Percentiles rank a stretch among this genome's conserved stretches.
Conservation (phyloP, 2,888 invertebrate species). For the Tholera decimalis region DNA sequence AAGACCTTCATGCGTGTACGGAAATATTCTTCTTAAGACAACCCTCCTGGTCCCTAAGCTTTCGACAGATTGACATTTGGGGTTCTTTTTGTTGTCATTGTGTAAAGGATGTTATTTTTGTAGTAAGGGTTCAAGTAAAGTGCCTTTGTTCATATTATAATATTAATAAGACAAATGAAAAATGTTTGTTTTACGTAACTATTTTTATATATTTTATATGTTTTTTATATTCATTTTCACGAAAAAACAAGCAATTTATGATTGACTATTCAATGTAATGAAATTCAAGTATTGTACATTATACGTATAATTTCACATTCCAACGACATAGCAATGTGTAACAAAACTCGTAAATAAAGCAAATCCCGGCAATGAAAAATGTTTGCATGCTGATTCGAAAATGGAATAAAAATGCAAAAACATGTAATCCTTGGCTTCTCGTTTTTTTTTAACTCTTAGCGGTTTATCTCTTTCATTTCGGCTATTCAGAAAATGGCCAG, state of each 20-base stretch:
- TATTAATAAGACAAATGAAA: neutral
- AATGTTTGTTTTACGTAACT: too few relatives aligned
- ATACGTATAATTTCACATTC: slow-evolving; percentile 4
- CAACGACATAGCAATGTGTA: slow-evolving; percentile 8
- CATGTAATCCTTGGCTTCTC: slow-evolving; percentile 46
- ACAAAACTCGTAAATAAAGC: slow-evolving; percentile 38
- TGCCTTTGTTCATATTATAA: neutral
- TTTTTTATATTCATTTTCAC: neutral
- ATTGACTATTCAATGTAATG: neutral
- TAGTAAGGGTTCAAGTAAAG: neutral
- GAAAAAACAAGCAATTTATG: neutral
- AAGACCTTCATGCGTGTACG: slow-evolving; percentile 53
- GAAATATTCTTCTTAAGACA: slow-evolving; percentile 45
- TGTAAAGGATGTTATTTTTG: slow-evolving; percentile 6
- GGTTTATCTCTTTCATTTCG: slow-evolving; percentile 33
- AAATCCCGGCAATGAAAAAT: slow-evolving; percentile 57
- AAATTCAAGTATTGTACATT: slow-evolving; percentile 16
- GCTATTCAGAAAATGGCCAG: slow-evolving; percentile 30
- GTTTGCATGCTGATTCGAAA: slow-evolving; percentile 55
- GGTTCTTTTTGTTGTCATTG: slow-evolving; percentile 7
- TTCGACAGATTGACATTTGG: slow-evolving; percentile 29
- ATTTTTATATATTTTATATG: neutral
- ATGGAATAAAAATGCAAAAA: slow-evolving; percentile 57
- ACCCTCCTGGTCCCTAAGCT: slow-evolving; percentile 9
- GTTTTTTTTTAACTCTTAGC: slow-evolving; percentile 49